Base-by-base conservation (phyloP, 2,113 vertebrate species). In the Ardeotis arabs region DNA sequence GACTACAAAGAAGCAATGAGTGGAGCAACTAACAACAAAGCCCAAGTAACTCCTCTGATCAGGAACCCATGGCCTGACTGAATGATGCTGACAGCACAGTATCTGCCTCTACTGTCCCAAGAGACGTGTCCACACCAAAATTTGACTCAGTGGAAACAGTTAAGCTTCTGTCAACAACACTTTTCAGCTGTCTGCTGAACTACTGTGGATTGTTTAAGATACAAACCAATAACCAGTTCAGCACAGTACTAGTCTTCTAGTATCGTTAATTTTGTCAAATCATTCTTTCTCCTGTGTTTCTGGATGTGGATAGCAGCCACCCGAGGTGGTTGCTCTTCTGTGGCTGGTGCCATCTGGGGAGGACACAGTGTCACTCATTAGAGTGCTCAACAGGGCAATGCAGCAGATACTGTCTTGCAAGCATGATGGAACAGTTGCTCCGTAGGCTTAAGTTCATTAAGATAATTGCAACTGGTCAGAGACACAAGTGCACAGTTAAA, bases 11-110 rank as follows among this genome's bases (percentile, higher is more conserved):
- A 88, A 87, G 73, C 50, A 70, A 70, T 24, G 72, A 93, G 84
- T 47, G 73, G 59, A 89, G 84, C 92, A 91, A 92, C 93, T 93
- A 91, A 86, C 50, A 90, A 55, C 87, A 90, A 94, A 96, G 60
- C 21, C 31, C 50, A 22, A 41, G 50, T 39, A 69, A 89, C 35
- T 78, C 28, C 28, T 87, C 28, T 66, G 87, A 77, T 44, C 0
- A 5, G 52, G 55, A 76, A 60, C 41, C 35, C 31, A 4, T 3
- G 62, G 88, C 52, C 85, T 55, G 64, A 28, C 50, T 74, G 59
- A 59, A 25, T 6, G 84, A 64, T 6, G 79, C 31, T 77, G 85
- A 53, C 58, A 82, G 81, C 60, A 66, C 72, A 22, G 16, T 14
- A 4, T 89, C 63, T 73, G 12, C 17, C 49, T 81, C 41, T 68